A percentile compares a stretch with the other conserved stretches of the same genome.
phyloP scores from a whole-genome alignment of 2,113 vertebrate genomes.

The Narcine bancroftii region DNA sequence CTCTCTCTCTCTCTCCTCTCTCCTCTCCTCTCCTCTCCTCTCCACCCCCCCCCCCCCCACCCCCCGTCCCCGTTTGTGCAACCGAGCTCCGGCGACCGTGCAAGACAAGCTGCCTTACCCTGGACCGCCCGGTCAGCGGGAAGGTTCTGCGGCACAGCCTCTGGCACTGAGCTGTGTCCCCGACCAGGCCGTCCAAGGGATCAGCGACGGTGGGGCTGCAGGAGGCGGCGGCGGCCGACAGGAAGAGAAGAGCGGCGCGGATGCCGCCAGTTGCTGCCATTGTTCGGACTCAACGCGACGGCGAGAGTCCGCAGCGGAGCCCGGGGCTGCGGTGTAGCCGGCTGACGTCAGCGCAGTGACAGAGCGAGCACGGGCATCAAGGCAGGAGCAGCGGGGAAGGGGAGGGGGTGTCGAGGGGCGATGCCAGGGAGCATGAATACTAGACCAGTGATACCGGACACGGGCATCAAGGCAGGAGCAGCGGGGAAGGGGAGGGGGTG shows the following conservation, averaged over 20 bases:
- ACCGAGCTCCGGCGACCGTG: background rate
- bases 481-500: no score
- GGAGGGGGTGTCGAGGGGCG: no score
- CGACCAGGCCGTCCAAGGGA: background rate
- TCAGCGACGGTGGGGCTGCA: conserved; percentile 25
- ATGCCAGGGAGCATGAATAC: no score
- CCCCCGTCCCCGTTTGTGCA: background rate
- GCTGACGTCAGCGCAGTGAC: conserved; percentile 13
- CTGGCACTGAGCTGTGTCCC: conserved; percentile 19
- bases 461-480: no score
- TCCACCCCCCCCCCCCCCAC: background rate
- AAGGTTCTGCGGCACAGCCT: background rate
- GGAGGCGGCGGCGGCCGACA: conserved; percentile 41
- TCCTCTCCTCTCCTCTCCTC: background rate
- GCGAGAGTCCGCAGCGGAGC: background rate
- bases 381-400: no score
- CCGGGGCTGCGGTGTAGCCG: background rate
- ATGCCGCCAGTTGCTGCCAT: background rate
- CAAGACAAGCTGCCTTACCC: background rate
- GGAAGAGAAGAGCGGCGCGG: conserved; percentile 42
- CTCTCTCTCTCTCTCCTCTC: background rate
- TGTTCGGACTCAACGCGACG: background rate
- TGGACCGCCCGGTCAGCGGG: background rate
- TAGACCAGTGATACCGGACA: background rate
- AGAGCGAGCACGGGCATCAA: background rate